A percentile compares a stretch with the other conserved stretches of the same genome.
Conservation (phyloP, 1,140 invertebrate species). For the Xylocopa sonorina region DNA sequence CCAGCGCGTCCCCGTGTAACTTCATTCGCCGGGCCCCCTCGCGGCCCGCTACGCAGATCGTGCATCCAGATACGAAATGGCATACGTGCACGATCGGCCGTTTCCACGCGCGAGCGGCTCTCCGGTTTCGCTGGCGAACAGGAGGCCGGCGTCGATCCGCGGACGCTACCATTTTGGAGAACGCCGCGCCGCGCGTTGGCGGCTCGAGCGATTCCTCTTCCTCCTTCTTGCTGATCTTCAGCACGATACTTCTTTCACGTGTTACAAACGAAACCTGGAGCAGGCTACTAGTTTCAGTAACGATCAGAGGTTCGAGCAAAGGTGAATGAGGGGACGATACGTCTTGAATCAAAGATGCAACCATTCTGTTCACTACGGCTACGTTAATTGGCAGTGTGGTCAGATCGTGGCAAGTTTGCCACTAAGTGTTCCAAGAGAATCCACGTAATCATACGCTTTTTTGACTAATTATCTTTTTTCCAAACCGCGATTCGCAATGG, state of each 20-base stretch:
- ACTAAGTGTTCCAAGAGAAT: not conserved
- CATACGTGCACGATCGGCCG: constrained; percentile 26
- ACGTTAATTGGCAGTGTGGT: not conserved
- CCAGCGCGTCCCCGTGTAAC: constrained; percentile 42
- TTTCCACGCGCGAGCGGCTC: constrained; percentile 29
- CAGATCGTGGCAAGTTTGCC: not conserved
- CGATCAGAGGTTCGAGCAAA: not conserved
- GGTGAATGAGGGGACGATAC: not conserved
- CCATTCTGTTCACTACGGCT: not conserved
- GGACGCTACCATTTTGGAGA: too few relatives aligned
- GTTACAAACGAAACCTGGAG: too few relatives aligned
- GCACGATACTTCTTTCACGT: too few relatives aligned
- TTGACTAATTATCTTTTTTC: not conserved
- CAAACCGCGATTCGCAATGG: not conserved
- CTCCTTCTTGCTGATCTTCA: too few relatives aligned
- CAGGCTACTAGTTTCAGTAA: not conserved
- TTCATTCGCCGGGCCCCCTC: constrained; percentile 21
- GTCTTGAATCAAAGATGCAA: not conserved
- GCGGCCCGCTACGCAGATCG: constrained; percentile 36
- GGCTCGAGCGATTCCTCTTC: too few relatives aligned
- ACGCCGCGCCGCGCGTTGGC: too few relatives aligned
- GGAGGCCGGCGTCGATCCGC: not conserved
- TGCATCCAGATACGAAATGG: constrained; percentile 46
- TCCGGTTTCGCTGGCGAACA: constrained; percentile 22
- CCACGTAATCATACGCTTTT: not conserved